A percentile compares a stretch with the other conserved stretches of the same genome.
phyloP scores from a whole-genome alignment of 1,140 invertebrate genomes.

The Drosophila navojoa region DNA sequence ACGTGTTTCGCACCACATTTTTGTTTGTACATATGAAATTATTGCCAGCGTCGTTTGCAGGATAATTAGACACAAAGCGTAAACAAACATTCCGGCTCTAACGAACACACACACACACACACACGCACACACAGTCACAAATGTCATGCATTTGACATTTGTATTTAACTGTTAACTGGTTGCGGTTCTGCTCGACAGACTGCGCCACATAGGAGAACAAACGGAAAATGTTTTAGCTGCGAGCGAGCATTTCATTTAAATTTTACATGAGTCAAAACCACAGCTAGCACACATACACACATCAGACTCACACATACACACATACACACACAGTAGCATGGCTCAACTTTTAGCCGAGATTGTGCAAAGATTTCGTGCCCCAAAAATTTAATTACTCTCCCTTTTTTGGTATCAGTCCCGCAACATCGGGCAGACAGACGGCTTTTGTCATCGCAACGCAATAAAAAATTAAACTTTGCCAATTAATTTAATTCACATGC shows the following conservation, averaged over 20 bases:
- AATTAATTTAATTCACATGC: conserved; percentile 76
- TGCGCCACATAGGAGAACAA: conserved; percentile 46
- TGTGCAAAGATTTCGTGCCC: conserved; percentile 57
- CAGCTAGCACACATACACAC: conserved; percentile 24
- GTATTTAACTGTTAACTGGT: conserved; percentile 59
- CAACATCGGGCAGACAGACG: neutral
- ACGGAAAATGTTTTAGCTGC: conserved; percentile 31
- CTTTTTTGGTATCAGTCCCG: conserved; percentile 24
- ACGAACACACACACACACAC: no score
- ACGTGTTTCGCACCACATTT: conserved; percentile 48
- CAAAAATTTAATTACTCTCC: conserved; percentile 66
- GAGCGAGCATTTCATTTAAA: conserved; percentile 56
- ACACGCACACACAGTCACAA: neutral
- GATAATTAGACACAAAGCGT: conserved; percentile 40
- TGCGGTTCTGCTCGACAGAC: conserved; percentile 47
- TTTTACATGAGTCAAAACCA: conserved; percentile 58
- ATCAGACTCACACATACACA: no score
- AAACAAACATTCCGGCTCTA: conserved; percentile 6
- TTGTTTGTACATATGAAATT: conserved; percentile 48
- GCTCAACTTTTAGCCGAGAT: conserved; percentile 58
- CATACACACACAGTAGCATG: conserved; percentile 22
- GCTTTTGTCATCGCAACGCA: conserved; percentile 27
- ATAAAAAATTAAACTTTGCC: conserved; percentile 74
- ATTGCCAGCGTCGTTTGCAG: conserved; percentile 42
- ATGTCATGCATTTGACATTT: conserved; percentile 60